These are phyloP conservation scores for Ethmia dodecea DNA, from an alignment of 2,888 invertebrate genomes.

Conservation along the genomic window DNA sequence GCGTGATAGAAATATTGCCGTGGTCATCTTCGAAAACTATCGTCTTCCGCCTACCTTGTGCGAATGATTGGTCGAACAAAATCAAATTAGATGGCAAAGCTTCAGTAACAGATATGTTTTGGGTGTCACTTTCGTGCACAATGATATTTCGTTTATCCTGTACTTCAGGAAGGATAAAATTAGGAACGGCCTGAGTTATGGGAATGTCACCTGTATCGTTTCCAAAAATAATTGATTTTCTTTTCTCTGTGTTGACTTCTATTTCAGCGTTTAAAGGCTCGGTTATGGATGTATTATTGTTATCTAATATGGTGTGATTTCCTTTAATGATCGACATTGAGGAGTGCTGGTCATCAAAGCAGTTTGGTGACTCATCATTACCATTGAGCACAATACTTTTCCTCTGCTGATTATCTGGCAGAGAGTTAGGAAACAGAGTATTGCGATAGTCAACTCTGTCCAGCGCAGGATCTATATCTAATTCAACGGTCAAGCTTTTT, in stretches of 20 bases:
- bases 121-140: too few relatives aligned
- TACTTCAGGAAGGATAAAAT: background rate
- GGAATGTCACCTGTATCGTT: slow-evolving; percentile 26
- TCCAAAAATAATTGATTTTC: slow-evolving; percentile 19
- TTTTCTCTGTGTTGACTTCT: slow-evolving; percentile 7
- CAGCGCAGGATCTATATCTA: slow-evolving; percentile 22
- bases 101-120: too few relatives aligned
- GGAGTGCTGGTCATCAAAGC: slow-evolving; percentile 25
- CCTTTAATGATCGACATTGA: slow-evolving; percentile 11
- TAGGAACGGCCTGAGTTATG: slow-evolving; percentile 15
- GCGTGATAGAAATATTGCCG: slow-evolving; percentile 29
- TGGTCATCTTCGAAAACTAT: background rate
- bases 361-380: slow-evolving; percentile 55
- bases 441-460: slow-evolving; percentile 23
- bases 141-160: too few relatives aligned
- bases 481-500: slow-evolving; percentile 47
- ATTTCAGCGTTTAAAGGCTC: slow-evolving; percentile 23
- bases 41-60: slow-evolving; percentile 1
- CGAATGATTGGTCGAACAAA: background rate
- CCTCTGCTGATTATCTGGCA: slow-evolving; percentile 24
- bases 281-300: slow-evolving; percentile 26
- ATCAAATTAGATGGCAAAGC: too few relatives aligned
- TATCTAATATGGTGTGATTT: too few relatives aligned
- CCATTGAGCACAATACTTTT: slow-evolving; percentile 50
- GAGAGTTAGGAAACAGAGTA: slow-evolving; percentile 21